Base-by-base conservation (phyloP, 1,140 invertebrate genomes). In the Nasonia vitripennis region DNA sequence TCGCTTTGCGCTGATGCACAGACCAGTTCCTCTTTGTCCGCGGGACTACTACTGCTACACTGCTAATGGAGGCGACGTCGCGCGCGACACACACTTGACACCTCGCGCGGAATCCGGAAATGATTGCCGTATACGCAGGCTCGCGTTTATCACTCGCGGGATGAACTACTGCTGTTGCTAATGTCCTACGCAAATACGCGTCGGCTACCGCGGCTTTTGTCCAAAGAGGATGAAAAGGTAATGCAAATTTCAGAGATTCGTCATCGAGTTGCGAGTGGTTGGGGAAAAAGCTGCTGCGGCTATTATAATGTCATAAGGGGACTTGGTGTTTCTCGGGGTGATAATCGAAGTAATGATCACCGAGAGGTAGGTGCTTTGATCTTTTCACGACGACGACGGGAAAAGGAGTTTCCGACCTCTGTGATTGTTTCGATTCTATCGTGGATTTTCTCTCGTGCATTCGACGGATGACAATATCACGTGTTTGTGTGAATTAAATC, bases 31-130 rank as follows among this genome's bases (percentile, higher is more conserved):
- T 12, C 73, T 74, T 74, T 74, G 73, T 74, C 73, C 73, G 14
- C 31, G 7, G 7, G 41, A 45, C 41, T 45, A 37, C 34, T 37
- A 37, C 34, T 37, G 5, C 67, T 10, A 17, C 23, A 31, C 17
- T 31, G 71, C 71, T 74, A 74, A 74, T 74, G 71, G 11, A 74
- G 6, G 31, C 71, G n/a, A 20, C 70, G 27, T 2, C 27, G 10
- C 73, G 37, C 34, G 37, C 73, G 73, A 31, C 34, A 20, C 37
- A 75, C 37, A 45, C 73, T 75, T 75, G 73, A 75, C 73, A 45
- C 73, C 37, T 75, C 31, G 73, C 73, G 37, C 1, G 71, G 73
- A 75, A 75, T 75, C 73, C 73, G 73, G 73, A 75, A 75, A 9
- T 17, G 37, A 34, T 41, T 17, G 73, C 37, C 3, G 34, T 37